Conservation (phyloP, 2,888 invertebrate genomes). For the Drosophila neoperkinsi region DNA sequence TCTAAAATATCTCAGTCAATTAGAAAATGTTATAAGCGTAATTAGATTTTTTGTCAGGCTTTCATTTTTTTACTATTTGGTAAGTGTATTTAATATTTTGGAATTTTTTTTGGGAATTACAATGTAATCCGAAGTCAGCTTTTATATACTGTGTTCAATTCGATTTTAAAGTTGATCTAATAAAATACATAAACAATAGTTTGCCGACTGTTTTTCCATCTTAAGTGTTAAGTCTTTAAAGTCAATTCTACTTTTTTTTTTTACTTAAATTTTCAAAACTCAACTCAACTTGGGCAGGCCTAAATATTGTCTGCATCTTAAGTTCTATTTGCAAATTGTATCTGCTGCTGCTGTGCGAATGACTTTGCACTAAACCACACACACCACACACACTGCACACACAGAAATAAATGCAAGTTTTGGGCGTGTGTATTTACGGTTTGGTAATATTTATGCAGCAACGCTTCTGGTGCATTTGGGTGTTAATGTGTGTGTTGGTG, state of each 20-base stretch:
- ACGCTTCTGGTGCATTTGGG: constrained; percentile 39
- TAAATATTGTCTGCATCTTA: constrained; percentile 6
- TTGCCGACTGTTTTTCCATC: background rate
- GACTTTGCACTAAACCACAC: constrained; percentile 35
- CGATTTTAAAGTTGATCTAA: background rate
- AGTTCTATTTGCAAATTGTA: constrained; percentile 17
- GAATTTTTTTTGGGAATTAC: background rate
- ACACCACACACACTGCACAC: constrained; percentile 16
- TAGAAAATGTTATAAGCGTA: background rate
- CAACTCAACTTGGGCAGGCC: constrained; percentile 8
- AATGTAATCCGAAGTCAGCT: background rate
- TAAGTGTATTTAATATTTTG: background rate
- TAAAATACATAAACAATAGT: background rate
- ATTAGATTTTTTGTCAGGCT: background rate
- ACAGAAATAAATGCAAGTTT: constrained; percentile 1
- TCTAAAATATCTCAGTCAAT: background rate
- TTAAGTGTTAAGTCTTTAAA: background rate
- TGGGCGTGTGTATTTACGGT: constrained; percentile 68
- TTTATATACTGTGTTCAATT: background rate
- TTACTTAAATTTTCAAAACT: background rate
- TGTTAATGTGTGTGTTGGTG: background rate
- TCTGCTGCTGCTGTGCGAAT: constrained; percentile 40
- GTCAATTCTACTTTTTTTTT: background rate
- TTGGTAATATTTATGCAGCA: constrained; percentile 73
- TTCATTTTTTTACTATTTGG: background rate